A percentile compares a stretch with the other conserved stretches of the same genome.
Conservation (phyloP, 2,888 invertebrate genomes). For the Agelastica alni region DNA sequence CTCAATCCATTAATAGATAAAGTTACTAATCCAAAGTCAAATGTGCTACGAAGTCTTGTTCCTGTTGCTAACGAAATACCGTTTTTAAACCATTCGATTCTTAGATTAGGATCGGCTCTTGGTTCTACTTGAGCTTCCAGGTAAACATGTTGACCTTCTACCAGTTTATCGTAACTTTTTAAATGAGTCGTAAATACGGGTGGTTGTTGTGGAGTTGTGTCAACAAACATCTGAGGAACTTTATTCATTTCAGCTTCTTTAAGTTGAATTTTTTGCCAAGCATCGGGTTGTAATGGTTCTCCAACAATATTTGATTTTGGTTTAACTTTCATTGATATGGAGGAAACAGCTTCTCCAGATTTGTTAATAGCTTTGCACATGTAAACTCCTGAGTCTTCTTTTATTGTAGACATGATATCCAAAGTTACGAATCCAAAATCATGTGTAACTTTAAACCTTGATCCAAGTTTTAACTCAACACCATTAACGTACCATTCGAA, state of each 20-base stretch:
- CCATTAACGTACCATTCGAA: constrained; percentile 98
- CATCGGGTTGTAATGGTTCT: constrained; percentile 86
- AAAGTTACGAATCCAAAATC: constrained; percentile 94
- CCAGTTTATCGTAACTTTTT: constrained; percentile 78
- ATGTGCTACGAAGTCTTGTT: constrained; percentile 88
- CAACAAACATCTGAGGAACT: constrained; percentile 86
- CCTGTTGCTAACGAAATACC: constrained; percentile 85
- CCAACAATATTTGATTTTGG: constrained; percentile 79
- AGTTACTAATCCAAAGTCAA: constrained; percentile 96
- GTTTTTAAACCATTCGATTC: constrained; percentile 92
- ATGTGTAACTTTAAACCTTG: constrained; percentile 87
- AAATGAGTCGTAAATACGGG: constrained; percentile 95
- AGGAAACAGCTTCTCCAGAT: constrained; percentile 92
- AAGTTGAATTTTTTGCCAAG: constrained; percentile 88
- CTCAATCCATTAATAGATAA: constrained; percentile 86
- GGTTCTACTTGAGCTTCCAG: constrained; percentile 92
- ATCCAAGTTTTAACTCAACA: constrained; percentile 89
- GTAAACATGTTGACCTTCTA: constrained; percentile 85
- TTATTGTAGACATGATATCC: constrained; percentile 85
- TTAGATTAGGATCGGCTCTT: constrained; percentile 82
- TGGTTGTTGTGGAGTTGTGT: constrained; percentile 84
- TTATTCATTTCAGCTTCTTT: constrained; percentile 92
- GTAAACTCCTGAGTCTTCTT: constrained; percentile 90
- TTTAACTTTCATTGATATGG: constrained; percentile 87
- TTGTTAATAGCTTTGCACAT: constrained; percentile 93